Percentiles rank a stretch among this genome's conserved stretches.
These are phyloP conservation scores for Drosophila bipectinata DNA, from an alignment of 1,140 invertebrate species.

Conservation along the genomic window DNA sequence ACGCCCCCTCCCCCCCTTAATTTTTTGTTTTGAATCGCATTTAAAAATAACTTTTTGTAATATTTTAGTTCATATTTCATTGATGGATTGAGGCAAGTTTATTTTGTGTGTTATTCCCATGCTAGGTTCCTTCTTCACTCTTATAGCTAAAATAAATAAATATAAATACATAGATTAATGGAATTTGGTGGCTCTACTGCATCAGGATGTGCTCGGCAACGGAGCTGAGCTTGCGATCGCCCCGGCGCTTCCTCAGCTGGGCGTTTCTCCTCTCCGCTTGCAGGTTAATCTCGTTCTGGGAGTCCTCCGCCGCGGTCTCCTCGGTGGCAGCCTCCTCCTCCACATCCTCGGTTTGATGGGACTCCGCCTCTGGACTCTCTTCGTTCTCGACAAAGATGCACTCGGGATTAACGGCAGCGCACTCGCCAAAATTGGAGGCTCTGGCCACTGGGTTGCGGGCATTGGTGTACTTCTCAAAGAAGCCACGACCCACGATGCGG, in stretches of 20 bases:
- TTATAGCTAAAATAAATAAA: constrained; percentile 82
- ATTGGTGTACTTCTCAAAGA: constrained; percentile 80
- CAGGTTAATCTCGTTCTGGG: constrained; percentile 66
- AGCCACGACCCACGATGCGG: constrained; percentile 76
- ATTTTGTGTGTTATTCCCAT: constrained; percentile 56
- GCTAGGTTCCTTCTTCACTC: constrained; percentile 59
- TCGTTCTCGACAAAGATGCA: constrained; percentile 73
- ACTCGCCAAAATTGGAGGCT: constrained; percentile 67
- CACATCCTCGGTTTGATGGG: constrained; percentile 5
- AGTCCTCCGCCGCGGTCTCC: constrained; percentile 26
- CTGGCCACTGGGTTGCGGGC: constrained; percentile 55
- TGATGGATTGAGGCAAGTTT: constrained; percentile 73
- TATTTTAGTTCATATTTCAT: constrained; percentile 38
- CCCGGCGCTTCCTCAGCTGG: constrained; percentile 51
- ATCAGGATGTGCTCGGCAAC: constrained; percentile 67
- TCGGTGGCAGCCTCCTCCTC: constrained; percentile 18
- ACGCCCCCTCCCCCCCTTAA: not conserved
- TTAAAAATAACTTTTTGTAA: constrained; percentile 24
- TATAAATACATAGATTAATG: constrained; percentile 69
- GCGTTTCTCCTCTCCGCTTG: constrained; percentile 59
- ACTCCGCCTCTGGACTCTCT: constrained; percentile 13
- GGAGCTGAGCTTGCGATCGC: constrained; percentile 57
- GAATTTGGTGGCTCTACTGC: constrained; percentile 44
- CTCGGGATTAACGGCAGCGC: constrained; percentile 71
- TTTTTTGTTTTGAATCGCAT: constrained; percentile 26